phyloP scores from a whole-genome alignment of 2,797 vertebrate species.

The Adrianichthys oophorus region DNA sequence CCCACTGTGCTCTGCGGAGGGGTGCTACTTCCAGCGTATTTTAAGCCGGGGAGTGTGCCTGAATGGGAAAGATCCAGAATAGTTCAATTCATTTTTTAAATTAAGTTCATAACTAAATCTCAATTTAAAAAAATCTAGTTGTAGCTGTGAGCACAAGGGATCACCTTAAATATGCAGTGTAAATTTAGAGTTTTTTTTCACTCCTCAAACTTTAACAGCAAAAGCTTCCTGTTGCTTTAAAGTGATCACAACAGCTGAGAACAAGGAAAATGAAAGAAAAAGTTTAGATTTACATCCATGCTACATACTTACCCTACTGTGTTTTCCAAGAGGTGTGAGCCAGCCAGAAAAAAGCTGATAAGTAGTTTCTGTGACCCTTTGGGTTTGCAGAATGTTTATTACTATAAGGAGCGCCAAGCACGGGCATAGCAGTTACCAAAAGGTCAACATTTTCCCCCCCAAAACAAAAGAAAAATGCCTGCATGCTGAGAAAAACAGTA shows the following conservation, averaged over 20 bases:
- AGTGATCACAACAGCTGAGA: not conserved
- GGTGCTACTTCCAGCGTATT: constrained; percentile 27
- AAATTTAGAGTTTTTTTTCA: no score
- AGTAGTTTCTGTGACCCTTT: constrained; percentile 46
- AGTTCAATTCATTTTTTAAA: constrained; percentile 4
- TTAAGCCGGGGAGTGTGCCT: constrained; percentile 22
- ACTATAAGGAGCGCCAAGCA: constrained; percentile 37
- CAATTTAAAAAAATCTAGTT: no score
- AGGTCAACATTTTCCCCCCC: constrained; percentile 51
- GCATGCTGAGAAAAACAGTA: constrained; percentile 13
- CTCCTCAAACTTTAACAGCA: no score
- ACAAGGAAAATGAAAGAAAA: not conserved
- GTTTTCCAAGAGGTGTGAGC: constrained; percentile 38
- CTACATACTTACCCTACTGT: constrained; percentile 30
- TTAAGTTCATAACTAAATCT: no score
- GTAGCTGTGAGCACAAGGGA: no score
- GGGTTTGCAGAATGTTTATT: constrained; percentile 59
- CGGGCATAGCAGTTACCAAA: constrained; percentile 55
- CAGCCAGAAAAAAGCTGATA: constrained; percentile 49
- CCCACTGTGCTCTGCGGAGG: constrained; percentile 43
- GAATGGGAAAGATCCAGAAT: constrained; percentile 26
- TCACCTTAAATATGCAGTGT: no score
- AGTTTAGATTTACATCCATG: constrained; percentile 9
- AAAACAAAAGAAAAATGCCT: constrained; percentile 32
- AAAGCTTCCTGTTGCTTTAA: no score